A percentile compares a stretch with the other conserved stretches of the same genome.
Conservation (phyloP, 1,140 invertebrate species). For the Leguminivora glycinivorella region DNA sequence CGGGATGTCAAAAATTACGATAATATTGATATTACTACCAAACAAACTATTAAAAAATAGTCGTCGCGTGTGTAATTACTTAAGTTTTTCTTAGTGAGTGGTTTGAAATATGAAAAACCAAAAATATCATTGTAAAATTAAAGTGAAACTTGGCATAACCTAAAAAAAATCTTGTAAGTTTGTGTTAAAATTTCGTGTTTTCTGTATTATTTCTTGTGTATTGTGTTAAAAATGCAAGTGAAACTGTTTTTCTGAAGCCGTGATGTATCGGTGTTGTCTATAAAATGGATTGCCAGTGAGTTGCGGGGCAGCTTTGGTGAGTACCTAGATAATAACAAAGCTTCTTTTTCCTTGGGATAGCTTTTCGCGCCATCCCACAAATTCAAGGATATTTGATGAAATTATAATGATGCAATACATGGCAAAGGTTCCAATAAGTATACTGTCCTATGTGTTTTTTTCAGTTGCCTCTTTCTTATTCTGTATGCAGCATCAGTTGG, state of each 20-base stretch:
- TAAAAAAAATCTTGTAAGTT: constrained; percentile 15
- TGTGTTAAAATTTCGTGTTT: constrained; percentile 20
- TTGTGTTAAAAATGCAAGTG: not conserved
- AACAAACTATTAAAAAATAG: not conserved
- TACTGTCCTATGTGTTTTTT: not conserved
- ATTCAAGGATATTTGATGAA: not conserved
- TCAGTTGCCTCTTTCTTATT: not conserved
- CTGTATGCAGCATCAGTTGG: not conserved
- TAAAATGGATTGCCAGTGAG: not conserved
- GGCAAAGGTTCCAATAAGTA: not conserved
- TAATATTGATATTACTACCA: constrained; percentile 1
- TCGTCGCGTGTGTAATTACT: not conserved
- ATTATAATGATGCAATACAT: not conserved
- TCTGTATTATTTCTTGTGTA: not conserved
- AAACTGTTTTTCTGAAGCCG: not conserved
- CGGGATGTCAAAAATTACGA: constrained; percentile 25
- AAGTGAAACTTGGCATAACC: constrained; percentile 21
- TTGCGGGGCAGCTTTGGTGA: constrained; percentile 8
- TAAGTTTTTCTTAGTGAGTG: not conserved
- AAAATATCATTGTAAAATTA: not conserved
- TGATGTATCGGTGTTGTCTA: not conserved
- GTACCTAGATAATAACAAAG: constrained; percentile 26
- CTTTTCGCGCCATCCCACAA: not conserved
- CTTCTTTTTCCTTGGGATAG: not conserved
- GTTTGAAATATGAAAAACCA: too few species aligned